These are phyloP conservation scores for Ardeotis arabs DNA, from an alignment of 2,113 vertebrate genomes.

Conservation along the genomic window DNA sequence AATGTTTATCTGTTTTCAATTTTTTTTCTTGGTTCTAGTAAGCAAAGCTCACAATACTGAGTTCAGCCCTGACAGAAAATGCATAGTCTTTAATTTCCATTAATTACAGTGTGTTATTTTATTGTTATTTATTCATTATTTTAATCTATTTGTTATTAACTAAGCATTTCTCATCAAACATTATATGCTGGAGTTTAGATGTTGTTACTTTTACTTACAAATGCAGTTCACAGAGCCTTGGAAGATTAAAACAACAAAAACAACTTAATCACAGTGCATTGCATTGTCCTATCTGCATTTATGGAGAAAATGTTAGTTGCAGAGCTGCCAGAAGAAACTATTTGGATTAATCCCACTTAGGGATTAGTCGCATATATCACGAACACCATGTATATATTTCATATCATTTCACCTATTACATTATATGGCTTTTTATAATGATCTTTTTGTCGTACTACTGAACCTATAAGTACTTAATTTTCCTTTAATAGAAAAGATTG, in stretches of 20 bases:
- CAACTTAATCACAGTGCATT: neutral
- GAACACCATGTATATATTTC: neutral
- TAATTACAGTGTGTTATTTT: neutral
- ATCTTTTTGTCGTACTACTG: neutral
- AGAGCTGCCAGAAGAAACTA: neutral
- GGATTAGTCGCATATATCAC: neutral
- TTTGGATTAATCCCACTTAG: neutral
- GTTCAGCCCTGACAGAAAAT: neutral
- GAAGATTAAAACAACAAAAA: slow-evolving; percentile 32
- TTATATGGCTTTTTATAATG: neutral
- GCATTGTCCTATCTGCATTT: neutral
- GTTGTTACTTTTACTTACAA: neutral
- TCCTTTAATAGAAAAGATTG: slow-evolving; percentile 39
- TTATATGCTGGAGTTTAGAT: neutral
- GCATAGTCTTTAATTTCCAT: neutral
- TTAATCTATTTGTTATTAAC: neutral
- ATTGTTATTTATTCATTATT: neutral
- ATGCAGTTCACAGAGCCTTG: neutral
- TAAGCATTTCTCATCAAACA: neutral
- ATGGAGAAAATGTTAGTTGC: neutral
- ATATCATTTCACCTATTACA: neutral
- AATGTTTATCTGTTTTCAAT: neutral
- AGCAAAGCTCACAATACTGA: neutral
- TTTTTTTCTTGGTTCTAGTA: neutral
- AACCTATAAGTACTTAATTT: slow-evolving; percentile 33